Percentiles rank a stretch among this genome's conserved stretches.
Evolutionary conservation across 2,797 vertebrate genomes (phyloP).

Genomic region (Lerista edwardsae): DNA sequence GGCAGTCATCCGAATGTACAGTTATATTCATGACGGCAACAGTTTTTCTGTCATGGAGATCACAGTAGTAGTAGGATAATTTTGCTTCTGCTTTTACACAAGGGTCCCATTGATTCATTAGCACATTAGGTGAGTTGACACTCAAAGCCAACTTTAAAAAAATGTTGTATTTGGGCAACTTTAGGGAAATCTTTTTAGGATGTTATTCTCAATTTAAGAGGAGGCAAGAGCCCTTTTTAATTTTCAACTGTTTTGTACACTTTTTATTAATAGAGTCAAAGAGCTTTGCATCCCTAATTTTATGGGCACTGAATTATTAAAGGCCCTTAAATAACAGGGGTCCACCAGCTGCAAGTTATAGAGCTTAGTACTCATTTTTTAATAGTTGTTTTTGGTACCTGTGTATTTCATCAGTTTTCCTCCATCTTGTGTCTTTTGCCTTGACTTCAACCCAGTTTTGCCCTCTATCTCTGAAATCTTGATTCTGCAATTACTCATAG

Average conservation of each 20-base stretch:
- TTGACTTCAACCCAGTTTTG: background rate
- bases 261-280: background rate
- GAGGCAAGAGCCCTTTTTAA: background rate
- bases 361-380: background rate
- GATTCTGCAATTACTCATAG: background rate
- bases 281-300: background rate
- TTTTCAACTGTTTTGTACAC: background rate
- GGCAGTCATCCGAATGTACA: slow-evolving; percentile 40
- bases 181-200: background rate
- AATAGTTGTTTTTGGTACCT: background rate
- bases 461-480: background rate
- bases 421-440: background rate
- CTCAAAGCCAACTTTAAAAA: background rate
- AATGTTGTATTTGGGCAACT: background rate
- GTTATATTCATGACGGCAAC: slow-evolving; percentile 32
- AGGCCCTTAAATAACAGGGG: background rate
- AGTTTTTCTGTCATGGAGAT: slow-evolving; percentile 45
- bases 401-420: background rate
- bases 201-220: background rate
- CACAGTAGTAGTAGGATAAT: background rate
- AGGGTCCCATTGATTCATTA: background rate
- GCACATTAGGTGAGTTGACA: background rate
- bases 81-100: slow-evolving; percentile 16
- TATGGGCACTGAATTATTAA: background rate
- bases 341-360: background rate